Evolutionary conservation across 2,113 vertebrate genomes (phyloP), one percentile per base, ranked within the genome.

Genomic region (Rhabdomys dilectus): DNA sequence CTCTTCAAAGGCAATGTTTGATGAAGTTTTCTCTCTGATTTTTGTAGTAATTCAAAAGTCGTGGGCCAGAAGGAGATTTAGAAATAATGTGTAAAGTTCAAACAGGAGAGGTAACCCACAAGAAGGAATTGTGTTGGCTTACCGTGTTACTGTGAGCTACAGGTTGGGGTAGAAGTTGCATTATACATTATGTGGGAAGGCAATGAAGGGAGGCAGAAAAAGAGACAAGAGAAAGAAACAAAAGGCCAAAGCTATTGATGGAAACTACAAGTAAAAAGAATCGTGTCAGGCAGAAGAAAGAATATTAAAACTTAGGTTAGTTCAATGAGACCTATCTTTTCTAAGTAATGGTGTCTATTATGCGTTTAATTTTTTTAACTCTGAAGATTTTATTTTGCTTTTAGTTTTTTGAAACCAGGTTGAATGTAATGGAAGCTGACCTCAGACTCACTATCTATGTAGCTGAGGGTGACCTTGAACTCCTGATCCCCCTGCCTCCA

Each of bases 21-120:
- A 56, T 56, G 60, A 84, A 73, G 56, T 13, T 75, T 90, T 96
- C n/a, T 96, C n/a, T 77, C 80, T 91, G 76, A 75, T 58, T 86
- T 26, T 70, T 78, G 93, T 45, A 75, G 89, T 56, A 81, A 84
- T 73, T 11, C 56, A 88, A 42, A 89, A 95, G 77, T 86, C 39
- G 89, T 78, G 58, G n/a, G 6, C 51, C 77, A 91, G 45, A 91
- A 89, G 62, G 45, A 73, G 26, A 39, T 21, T 70, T 66, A 66
- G 84, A 89, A 89, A 78, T 93, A 48, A 93, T 62, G 24, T 60
- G 5, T 45, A 39, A 64, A 51, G 17, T 86, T 48, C 36, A 97
- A 97, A n/a, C 24, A 68, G 62, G 58, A 62, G 76, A 96, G 39
- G 68, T 84, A 76, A 17, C 73, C 15, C 48, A 66, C 31, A 60